Base-by-base conservation (phyloP, 2,797 vertebrate species). In the Oceanodroma leucorhoa region DNA sequence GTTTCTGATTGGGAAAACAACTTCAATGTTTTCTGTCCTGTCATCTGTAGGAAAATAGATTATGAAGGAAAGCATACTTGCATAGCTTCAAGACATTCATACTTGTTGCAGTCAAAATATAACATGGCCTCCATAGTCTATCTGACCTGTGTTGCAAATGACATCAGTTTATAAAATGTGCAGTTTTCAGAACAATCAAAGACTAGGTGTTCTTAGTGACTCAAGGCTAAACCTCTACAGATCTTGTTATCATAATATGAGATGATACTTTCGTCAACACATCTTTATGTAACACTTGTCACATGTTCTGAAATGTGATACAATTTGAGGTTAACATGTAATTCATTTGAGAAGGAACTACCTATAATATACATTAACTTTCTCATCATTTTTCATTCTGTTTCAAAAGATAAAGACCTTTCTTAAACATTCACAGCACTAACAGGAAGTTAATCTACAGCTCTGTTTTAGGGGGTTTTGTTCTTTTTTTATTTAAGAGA, bases 181-280 rank as follows among this genome's bases (percentile, higher is more conserved):
- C 36, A 34, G 11, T 41, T 87, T 70, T 77, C 40, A 73, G 14
- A 94, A 48, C 10, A 71, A 9, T n/a, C 10, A 43, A 55, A 61
- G 20, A 23, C 5, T 55, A 23, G 30, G 8, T 40, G 18, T 34
- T 81, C 43, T 85, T 70, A 40, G 5, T 29, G 22, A 30, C 26
- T 58, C 43, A 62, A 30, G 24, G 11, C 8, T 41, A 82, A 50
- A 48, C 8, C 10, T 14, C 26, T 65, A 20, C 10, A 43, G 26
- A 62, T 11, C 20, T 70, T 57, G 10, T 50, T 60, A 22, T 36
- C 19, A 14, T 34, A 45, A 36, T 5, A 19, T 9, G 5, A 27
- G 14, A 41, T 32, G 54, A 64, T 46, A 19, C 3, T 5, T 69
- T 30, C 0, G 0, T 61, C 15, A 61, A 22, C 9, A 50, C 3